Conservation (phyloP, 1,140 invertebrate species). For the Ceratoteleas bidentatus region DNA sequence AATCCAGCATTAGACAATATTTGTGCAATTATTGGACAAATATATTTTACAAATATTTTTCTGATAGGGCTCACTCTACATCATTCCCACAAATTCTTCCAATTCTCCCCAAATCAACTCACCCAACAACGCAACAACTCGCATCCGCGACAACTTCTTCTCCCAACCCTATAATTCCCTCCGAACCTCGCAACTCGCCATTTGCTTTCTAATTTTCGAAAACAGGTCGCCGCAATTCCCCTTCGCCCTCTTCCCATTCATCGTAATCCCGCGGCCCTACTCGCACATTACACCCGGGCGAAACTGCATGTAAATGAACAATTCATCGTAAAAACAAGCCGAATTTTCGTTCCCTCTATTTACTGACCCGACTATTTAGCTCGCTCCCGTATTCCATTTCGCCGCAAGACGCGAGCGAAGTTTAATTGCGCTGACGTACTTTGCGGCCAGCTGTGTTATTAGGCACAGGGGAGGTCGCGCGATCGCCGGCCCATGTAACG, state of each 20-base stretch:
- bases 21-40: too few species aligned
- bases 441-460: conserved; percentile 40
- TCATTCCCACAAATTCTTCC: too few species aligned
- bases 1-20: too few species aligned
- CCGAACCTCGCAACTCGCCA: neutral
- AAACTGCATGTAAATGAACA: conserved; percentile 4
- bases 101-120: too few species aligned
- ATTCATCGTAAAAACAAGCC: neutral
- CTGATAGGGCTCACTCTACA: too few species aligned
- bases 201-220: too few species aligned
- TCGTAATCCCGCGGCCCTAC: too few species aligned
- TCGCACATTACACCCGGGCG: neutral
- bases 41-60: too few species aligned
- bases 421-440: conserved; percentile 43
- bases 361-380: conserved; percentile 9
- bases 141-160: neutral
- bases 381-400: conserved; percentile 27
- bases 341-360: conserved; percentile 9
- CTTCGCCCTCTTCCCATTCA: too few species aligned
- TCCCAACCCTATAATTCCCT: neutral
- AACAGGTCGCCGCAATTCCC: too few species aligned
- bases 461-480: conserved; percentile 35
- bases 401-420: conserved; percentile 20
- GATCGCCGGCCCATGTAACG: conserved; percentile 34
- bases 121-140: neutral